Evolutionary conservation across 2,113 vertebrate genomes (phyloP), one percentile per base, ranked within the genome.

Genomic region (Lophura nycthemera): DNA sequence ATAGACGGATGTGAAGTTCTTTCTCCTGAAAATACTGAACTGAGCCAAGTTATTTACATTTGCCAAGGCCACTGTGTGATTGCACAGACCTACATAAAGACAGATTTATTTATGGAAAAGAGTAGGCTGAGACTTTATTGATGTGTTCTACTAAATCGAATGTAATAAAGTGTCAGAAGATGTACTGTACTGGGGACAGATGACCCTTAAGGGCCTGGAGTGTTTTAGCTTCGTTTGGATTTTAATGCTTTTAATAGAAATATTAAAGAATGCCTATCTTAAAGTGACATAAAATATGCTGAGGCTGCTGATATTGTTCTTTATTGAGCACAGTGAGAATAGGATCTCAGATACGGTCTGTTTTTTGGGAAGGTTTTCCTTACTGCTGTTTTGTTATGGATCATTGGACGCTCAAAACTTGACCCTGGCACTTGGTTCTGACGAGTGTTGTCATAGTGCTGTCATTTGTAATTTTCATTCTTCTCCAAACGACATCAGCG

Each of bases 1-100:
- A 69, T 88, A 12, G 9, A 3, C 42, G 47, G 34, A 12, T 30
- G 15, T 63, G 63, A 45, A 91, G 24, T 2, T 6, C 8, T 43
- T 81, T 54, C 8, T 70, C 27, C n/a, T 81, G 75, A 47, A 78
- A 61, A 65, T 61, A 32, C 2, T 75, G 72, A 38, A 32, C 72
- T 72, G 52, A 85, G 90, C 43, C 81, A 92, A 88, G 59, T 63
- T 70, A 90, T 59, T 95, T 88, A 50, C 54, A 75, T 88, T 90
- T 92, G n/a, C 65, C 52, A 78, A 93, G 89, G 85, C 89, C 67
- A 56, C 59, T 65, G 86, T 88, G 48, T 81, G 87, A 59, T 40
- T 73, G 32, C 34, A 29, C 75, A 57, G 57, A 70, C 25, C 29
- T 80, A 5, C 8, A 7, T 18, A 21, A 74, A 84, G 76, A n/a